A percentile compares a stretch with the other conserved stretches of the same genome.
These are phyloP conservation scores for Phortica variegata DNA, from an alignment of 1,140 invertebrate genomes.

Conservation along the genomic window DNA sequence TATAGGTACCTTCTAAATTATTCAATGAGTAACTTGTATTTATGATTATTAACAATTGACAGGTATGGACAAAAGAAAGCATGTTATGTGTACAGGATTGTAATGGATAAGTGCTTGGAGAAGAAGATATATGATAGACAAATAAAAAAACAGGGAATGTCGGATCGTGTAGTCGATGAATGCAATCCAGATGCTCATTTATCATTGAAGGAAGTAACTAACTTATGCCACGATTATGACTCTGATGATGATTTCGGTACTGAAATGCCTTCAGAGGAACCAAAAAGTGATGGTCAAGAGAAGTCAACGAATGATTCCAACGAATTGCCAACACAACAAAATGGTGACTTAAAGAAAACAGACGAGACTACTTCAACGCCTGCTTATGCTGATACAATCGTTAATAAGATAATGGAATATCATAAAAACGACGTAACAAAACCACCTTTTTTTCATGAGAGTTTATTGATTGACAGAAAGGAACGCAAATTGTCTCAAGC, in stretches of 20 bases:
- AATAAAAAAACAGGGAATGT: slow-evolving; percentile 96
- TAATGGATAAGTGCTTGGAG: slow-evolving; percentile 95
- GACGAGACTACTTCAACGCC: slow-evolving; percentile 60
- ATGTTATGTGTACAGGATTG: slow-evolving; percentile 93
- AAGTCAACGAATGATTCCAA: slow-evolving; percentile 13
- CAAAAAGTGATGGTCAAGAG: slow-evolving; percentile 6
- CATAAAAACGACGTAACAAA: slow-evolving; percentile 75
- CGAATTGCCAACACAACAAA: slow-evolving; percentile 1
- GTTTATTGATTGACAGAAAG: slow-evolving; percentile 90
- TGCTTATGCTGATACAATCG: slow-evolving; percentile 78
- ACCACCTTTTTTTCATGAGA: slow-evolving; percentile 96
- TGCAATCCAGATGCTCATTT: slow-evolving; percentile 95
- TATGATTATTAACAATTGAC: not conserved
- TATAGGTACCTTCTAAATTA: slow-evolving; percentile 65
- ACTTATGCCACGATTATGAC: slow-evolving; percentile 89
- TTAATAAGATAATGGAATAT: slow-evolving; percentile 71
- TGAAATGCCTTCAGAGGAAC: too few species aligned
- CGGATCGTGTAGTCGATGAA: slow-evolving; percentile 96
- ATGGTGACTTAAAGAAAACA: slow-evolving; percentile 9
- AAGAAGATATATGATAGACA: slow-evolving; percentile 98
- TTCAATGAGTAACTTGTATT: not conserved
- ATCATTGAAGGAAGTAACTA: slow-evolving; percentile 91
- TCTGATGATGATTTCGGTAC: slow-evolving; percentile 67
- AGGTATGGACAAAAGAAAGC: slow-evolving; percentile 90
- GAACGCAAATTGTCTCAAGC: slow-evolving; percentile 93